Percentiles rank a stretch among this genome's conserved stretches.
phyloP scores from a whole-genome alignment of 2,797 vertebrate genomes.

The Pseudochirops corinnae region DNA sequence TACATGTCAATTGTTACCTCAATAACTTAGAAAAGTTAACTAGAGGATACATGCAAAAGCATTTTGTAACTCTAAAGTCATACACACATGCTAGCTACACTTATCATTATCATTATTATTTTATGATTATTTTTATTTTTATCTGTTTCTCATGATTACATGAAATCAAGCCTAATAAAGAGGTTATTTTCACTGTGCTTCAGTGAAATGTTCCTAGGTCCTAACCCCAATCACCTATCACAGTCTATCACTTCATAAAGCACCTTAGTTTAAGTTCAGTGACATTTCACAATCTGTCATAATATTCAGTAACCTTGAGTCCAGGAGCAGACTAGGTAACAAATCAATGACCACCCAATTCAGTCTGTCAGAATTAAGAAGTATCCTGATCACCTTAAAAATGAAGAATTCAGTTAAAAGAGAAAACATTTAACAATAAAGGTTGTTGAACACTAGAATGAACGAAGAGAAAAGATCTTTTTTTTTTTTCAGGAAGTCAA shows the following conservation, averaged over 20 bases:
- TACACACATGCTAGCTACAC: neutral
- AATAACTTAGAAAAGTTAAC: neutral
- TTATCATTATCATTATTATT: neutral
- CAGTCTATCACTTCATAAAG: neutral
- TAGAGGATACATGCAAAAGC: neutral
- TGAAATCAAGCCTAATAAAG: neutral
- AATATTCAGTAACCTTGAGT: neutral
- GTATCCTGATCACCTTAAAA: conserved; percentile 1
- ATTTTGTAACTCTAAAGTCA: neutral
- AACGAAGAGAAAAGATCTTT: conserved; percentile 23
- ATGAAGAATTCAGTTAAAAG: neutral
- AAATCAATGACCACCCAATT: neutral
- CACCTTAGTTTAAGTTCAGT: neutral
- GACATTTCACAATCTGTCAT: neutral
- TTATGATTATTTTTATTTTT: neutral
- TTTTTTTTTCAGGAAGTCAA: conserved; percentile 49
- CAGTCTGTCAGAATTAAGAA: neutral
- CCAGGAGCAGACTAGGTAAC: neutral
- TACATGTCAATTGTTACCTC: neutral
- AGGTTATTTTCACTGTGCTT: neutral
- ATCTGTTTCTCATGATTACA: neutral
- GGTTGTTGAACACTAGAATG: conserved; percentile 40
- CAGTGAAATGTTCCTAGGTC: neutral
- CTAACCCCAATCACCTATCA: neutral
- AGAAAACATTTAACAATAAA: neutral